Base-by-base conservation (phyloP, 2,888 invertebrate species). In the Andrena camellia region DNA sequence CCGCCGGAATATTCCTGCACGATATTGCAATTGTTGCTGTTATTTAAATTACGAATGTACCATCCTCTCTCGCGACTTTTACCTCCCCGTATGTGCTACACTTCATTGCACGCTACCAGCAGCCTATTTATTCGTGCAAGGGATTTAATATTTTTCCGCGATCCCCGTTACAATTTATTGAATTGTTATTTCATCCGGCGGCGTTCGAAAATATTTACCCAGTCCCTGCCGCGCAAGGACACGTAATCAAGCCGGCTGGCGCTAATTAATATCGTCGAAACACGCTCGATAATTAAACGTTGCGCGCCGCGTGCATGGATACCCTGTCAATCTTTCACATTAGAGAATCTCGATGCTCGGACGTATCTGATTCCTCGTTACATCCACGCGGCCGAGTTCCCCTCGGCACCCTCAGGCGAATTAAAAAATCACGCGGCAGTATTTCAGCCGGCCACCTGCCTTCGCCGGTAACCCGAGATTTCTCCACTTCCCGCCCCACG, bases 11-110 rank as follows among this genome's bases (percentile, higher is more conserved):
- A 62, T 71, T 42, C 35, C 29, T 1, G 64, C 26, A 26, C 29
- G 74, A 33, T 64, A 73, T 78, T 59, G 79, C 50, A 42, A 78
- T 81, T 64, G 57, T 79, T 79, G 72, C 72, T 66, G 67, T 72
- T 81, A 81, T 81, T 81, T 81, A 81, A 81, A 73, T 79, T 79
- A 73, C 73, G 64, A 72, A 81, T 68, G 31, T 33, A 20, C 63
- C 73, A 26, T 79, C 48, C 81, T 68, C 62, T 26, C 78, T 17
- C 57, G 57, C 42, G 78, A 72, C 67, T 68, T 72, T 57, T 31
- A 31, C 10, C 67, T 52, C 4, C 13, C 17, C 17, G 42, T 42
- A 50, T 50, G 17, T 20, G 50, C 52, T 50, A 78, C 73, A 68
- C 57, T 63, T 78, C 67, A 78, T 72, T 72, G 78, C 67, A 7